Evolutionary conservation across 2,113 vertebrate species (phyloP), one percentile per base, ranked within the genome.

Genomic region (Nesospiza acunhae): DNA sequence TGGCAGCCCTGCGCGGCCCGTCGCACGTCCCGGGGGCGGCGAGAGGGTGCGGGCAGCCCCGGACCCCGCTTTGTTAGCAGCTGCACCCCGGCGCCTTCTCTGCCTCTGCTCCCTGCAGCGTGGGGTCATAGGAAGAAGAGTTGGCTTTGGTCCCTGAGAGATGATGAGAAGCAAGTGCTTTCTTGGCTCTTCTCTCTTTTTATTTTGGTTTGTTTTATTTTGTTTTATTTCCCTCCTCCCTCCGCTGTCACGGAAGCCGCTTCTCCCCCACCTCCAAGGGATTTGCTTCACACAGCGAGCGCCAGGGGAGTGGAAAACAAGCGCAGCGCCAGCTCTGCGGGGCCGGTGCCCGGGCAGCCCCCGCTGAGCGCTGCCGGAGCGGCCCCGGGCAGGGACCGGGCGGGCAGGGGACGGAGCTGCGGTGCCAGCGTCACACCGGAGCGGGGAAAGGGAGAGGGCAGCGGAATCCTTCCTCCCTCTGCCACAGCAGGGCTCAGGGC

Each of bases 111-210:
- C 67, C 78, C 78, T 21, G 89, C 75, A 42, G 93, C 80, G 10
- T 5, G 41, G 84, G 93, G 70, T 87, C 94, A 82, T 72, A 88
- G 62, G 91, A 78, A 87, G 89, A 92, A 18, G 91, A 79, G 81
- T 3, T 87, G 91, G 89, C 89, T 87, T 92, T 91, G 79, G 59
- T 93, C 84, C 67, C 90, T n/a, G 75, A 55, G 78, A 55, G 90
- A 70, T 80, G 94, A 95, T 59, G 84, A 94, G 91, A 91, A 93
- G 83, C 94, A 92, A 97, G 96, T 62, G 93, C 75, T 70, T 88
- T 69, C 91, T 60, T 89, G 94, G 89, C 90, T 94, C 84, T 84
- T 70, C 91, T 44, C 60, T 70, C 69, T 90, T 52, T 84, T 49
- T 56, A 58, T 82, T 87, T 89, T 50, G 73, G 5, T 86, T 80